phyloP scores from a whole-genome alignment of 2,113 vertebrate species.

The Indri indri region DNA sequence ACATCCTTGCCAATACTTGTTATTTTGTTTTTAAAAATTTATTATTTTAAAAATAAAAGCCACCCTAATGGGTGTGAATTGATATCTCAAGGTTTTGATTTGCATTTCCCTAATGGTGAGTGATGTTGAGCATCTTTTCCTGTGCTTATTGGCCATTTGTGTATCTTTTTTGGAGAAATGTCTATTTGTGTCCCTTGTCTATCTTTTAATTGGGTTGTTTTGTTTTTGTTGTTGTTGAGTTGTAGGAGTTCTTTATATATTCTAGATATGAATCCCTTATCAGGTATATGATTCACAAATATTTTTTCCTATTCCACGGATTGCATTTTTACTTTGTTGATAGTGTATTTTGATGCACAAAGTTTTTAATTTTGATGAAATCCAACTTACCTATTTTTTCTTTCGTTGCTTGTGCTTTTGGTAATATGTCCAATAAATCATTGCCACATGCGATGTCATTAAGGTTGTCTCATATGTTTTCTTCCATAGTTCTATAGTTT shows the following conservation, averaged over 20 bases:
- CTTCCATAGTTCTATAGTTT: background rate
- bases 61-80: background rate
- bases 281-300: conserved; percentile 12
- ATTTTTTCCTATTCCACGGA: background rate
- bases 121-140: background rate
- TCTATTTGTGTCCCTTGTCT: background rate
- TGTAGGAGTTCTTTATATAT: background rate
- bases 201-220: background rate
- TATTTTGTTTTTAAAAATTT: background rate
- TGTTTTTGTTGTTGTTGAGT: background rate
- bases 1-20: background rate
- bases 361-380: conserved; percentile 29
- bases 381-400: background rate
- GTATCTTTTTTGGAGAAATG: background rate
- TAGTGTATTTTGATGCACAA: background rate
- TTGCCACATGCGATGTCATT: background rate
- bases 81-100: background rate
- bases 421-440: background rate
- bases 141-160: background rate
- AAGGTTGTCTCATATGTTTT: background rate
- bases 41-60: background rate
- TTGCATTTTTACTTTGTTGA: background rate
- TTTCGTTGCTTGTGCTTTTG: conserved; percentile 13
- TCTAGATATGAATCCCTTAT: background rate
- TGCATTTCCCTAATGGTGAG: background rate